Base-by-base conservation (phyloP, 2,888 invertebrate genomes). In the Melinaea marsaeus region DNA sequence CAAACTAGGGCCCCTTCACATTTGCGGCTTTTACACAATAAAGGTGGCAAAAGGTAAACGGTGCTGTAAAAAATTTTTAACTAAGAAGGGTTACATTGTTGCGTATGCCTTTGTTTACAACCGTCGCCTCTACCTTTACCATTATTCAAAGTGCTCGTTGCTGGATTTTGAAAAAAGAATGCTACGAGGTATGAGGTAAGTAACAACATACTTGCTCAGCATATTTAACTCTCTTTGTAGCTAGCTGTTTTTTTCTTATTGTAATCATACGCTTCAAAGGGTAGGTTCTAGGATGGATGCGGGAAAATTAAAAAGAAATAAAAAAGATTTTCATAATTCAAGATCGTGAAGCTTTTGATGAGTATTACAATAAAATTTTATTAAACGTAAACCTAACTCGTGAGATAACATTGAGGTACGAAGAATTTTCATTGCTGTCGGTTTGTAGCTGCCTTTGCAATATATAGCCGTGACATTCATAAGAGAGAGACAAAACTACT, bases 381-480 rank as follows among this genome's bases (percentile, higher is more conserved):
- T 86, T 82, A 84, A 83, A 88, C 81, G 83, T 85, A 84, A 85
- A 85, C 84, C 82, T 79, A 81, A 80, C 83, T 85, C 84, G 81
- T 85, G 83, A 86, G 86, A 89, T 86, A 88, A 88, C 88, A 87
- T 80, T 84, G 83, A 86, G 85, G 84, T 84, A 87, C 84, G 79
- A 85, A 88, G 89, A 88, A 90, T 89, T 86, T 87, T 88, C 88
- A 87, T 86, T 81, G 86, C 78, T 79, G 79, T 83, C 85, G 83
- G 80, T 82, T 83, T 84, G 86, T 84, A 83, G 74, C 83, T 79
- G 79, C 78, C 80, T 84, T 79, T 79, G 88, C 88, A 87, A 90
- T 89, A 90, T 88, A 87, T 85, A 86, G 82, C 80, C 80, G 79
- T 81, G 84, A 82, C 80, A 81, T 80, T 81, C 78, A 79, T 77